These are phyloP conservation scores for Centropus bengalensis DNA, from an alignment of 2,113 vertebrate species.

Conservation along the genomic window DNA sequence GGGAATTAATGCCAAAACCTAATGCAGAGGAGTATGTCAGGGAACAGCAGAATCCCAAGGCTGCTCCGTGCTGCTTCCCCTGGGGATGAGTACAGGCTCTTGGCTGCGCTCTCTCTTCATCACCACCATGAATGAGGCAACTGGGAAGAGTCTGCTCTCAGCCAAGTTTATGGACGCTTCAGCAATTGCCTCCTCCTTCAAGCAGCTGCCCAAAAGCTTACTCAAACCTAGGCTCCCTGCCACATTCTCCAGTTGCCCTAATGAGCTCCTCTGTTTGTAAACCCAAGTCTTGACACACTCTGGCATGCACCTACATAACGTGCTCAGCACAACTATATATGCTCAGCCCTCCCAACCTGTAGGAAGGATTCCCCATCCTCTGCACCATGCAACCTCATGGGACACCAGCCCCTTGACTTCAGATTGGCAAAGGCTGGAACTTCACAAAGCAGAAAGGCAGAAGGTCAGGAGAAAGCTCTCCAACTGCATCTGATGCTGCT, in stretches of 20 bases:
- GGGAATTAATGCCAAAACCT: neutral
- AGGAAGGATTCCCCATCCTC: neutral
- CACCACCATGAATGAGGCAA: accelerated
- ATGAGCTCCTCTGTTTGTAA: neutral
- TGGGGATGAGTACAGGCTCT: neutral
- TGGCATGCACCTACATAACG: neutral
- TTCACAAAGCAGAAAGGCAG: neutral
- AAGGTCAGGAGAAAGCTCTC: neutral
- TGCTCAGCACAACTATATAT: accelerated
- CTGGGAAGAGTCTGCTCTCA: neutral
- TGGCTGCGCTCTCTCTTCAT: neutral
- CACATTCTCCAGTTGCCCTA: neutral
- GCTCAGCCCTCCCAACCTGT: neutral
- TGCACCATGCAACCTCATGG: accelerated
- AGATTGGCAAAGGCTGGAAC: neutral
- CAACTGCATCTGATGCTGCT: neutral
- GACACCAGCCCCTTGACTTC: neutral
- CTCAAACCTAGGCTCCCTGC: neutral
- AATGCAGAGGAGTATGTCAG: neutral
- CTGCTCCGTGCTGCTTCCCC: neutral
- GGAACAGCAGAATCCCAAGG: neutral
- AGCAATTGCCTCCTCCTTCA: neutral
- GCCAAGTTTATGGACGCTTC: neutral
- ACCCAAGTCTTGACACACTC: neutral
- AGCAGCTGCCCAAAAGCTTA: neutral